These are phyloP conservation scores for Aphelinus certus DNA, from an alignment of 1,140 invertebrate genomes.

Conservation along the genomic window DNA sequence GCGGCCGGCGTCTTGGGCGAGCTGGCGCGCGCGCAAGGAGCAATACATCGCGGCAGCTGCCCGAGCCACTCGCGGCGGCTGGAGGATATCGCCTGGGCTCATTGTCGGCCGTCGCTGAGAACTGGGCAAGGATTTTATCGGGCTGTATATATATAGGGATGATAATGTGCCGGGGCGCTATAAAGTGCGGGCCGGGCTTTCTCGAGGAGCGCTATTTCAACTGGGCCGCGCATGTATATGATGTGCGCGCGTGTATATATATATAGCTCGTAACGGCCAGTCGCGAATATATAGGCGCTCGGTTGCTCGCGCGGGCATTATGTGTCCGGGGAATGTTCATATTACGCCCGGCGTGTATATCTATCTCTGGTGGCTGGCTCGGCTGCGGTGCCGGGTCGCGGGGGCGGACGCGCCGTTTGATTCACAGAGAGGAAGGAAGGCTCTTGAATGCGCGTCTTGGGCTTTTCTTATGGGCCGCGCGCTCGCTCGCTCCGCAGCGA, in stretches of 20 bases:
- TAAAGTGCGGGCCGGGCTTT: constrained; percentile 17
- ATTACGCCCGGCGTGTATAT: constrained; percentile 8
- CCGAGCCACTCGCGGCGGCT: not conserved
- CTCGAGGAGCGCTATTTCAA: not conserved
- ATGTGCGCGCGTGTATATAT: not conserved
- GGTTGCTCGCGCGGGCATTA: constrained; percentile 13
- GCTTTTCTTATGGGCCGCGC: constrained; percentile 30
- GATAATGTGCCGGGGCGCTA: constrained; percentile 32
- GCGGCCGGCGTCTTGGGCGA: not conserved
- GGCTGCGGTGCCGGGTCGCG: not conserved
- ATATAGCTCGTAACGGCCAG: constrained; percentile 10
- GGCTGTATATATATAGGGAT: constrained; percentile 12
- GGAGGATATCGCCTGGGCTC: constrained; percentile 19
- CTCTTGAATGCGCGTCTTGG: constrained; percentile 17
- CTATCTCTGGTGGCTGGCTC: not conserved
- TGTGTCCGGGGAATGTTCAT: constrained; percentile 33
- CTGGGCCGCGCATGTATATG: not conserved
- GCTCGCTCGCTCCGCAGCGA: no score
- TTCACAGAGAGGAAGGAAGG: not conserved
- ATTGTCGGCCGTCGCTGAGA: constrained; percentile 3
- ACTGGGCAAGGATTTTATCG: constrained; percentile 40
- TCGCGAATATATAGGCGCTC: constrained; percentile 29
- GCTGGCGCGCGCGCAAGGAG: not conserved
- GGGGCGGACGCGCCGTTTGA: constrained; percentile 28
- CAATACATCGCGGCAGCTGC: not conserved